phyloP scores from a whole-genome alignment of 2,113 vertebrate species.

The Polyodon spathula region DNA sequence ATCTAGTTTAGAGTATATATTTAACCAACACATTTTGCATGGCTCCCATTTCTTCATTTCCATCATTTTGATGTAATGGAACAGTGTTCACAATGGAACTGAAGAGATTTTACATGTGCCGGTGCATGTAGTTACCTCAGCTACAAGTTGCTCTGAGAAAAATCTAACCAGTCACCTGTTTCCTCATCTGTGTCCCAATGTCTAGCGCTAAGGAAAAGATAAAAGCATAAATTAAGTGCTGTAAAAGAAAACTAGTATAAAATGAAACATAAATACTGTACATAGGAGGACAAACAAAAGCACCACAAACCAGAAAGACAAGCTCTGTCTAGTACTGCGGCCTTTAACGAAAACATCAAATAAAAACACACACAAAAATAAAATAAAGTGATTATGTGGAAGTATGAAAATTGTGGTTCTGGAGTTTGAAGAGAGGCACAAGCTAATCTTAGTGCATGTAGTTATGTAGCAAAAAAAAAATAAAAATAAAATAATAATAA shows the following conservation, averaged over 20 bases:
- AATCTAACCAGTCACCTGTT: neutral
- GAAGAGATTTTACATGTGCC: too few species aligned
- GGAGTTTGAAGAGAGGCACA: constrained; percentile 2
- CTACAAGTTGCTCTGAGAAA: too few species aligned
- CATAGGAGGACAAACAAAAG: constrained; percentile 44
- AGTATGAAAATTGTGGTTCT: constrained; percentile 22
- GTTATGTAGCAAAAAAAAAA: constrained; percentile 14
- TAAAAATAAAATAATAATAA: constrained; percentile 18
- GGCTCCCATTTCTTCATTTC: too few species aligned
- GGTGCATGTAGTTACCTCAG: too few species aligned
- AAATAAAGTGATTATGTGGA: constrained; percentile 26
- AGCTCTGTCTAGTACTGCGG: constrained; percentile 27
- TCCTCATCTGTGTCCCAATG: neutral
- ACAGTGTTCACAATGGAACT: too few species aligned
- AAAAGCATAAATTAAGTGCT: constrained; percentile 71
- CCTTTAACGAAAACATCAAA: constrained; percentile 5
- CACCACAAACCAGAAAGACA: constrained; percentile 26
- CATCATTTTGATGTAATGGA: too few species aligned
- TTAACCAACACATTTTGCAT: too few species aligned
- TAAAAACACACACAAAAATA: constrained; percentile 17
- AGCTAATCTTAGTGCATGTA: constrained; percentile 1
- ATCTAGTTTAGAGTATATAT: too few species aligned
- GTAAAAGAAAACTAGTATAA: constrained; percentile 45
- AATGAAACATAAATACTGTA: constrained; percentile 76
- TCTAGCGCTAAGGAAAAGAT: constrained; percentile 27